These are phyloP conservation scores for Bovichtus diacanthus DNA, from an alignment of 2,797 vertebrate species.

Conservation along the genomic window DNA sequence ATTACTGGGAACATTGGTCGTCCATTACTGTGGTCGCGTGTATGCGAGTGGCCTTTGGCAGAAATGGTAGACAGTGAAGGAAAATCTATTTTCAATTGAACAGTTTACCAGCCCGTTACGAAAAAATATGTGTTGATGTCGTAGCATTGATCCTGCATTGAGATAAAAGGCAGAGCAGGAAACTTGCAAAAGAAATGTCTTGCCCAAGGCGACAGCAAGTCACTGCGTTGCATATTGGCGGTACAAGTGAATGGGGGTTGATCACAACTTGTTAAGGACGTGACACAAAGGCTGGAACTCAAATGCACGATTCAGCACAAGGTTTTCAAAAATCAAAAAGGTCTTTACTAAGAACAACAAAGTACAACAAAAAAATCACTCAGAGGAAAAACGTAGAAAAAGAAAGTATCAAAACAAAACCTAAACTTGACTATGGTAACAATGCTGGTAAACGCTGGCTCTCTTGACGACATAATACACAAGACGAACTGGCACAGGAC, in stretches of 20 bases:
- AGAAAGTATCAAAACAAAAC: too few relatives aligned
- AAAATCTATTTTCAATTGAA: conserved; percentile 42
- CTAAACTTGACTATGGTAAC: too few relatives aligned
- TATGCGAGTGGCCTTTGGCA: conserved; percentile 56
- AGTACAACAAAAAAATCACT: too few relatives aligned
- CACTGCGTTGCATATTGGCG: background rate
- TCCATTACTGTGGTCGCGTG: conserved; percentile 38
- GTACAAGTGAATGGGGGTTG: background rate
- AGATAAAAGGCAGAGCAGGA: conserved; percentile 37
- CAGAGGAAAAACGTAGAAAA: too few relatives aligned
- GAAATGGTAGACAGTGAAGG: conserved; percentile 5
- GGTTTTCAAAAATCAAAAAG: too few relatives aligned
- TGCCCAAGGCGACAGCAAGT: conserved; percentile 3
- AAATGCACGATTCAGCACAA: too few relatives aligned
- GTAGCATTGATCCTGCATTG: conserved; percentile 47
- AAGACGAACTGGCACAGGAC: too few relatives aligned
- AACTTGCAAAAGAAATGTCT: conserved; percentile 23
- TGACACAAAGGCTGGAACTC: too few relatives aligned
- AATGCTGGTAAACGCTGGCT: too few relatives aligned
- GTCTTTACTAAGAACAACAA: too few relatives aligned
- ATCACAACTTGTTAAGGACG: too few relatives aligned
- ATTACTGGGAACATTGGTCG: conserved; percentile 51
- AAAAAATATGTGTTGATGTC: conserved; percentile 11
- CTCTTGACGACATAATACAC: too few relatives aligned
- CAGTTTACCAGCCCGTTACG: background rate